Conservation (phyloP, 2,113 vertebrate genomes). For the Gobius niger region DNA sequence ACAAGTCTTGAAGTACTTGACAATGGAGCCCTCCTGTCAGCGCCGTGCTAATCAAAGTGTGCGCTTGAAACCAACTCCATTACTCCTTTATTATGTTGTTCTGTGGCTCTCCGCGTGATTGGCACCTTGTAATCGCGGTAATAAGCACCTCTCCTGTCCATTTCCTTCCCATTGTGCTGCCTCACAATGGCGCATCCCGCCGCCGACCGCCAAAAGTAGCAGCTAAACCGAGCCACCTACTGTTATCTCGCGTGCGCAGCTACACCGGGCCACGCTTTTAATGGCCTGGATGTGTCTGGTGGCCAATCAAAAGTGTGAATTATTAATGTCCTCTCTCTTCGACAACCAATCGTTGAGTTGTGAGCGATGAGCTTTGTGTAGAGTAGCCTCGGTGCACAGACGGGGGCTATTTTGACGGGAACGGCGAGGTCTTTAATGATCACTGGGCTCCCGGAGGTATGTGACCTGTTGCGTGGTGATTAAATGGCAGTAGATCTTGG, state of each 20-base stretch:
- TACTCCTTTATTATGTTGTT: constrained; percentile 63
- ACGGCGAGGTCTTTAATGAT: neutral
- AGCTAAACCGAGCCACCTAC: constrained; percentile 41
- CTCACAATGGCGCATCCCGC: constrained; percentile 44
- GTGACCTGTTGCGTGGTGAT: neutral
- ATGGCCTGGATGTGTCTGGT: constrained; percentile 46
- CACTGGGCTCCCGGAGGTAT: neutral
- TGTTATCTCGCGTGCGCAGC: constrained; percentile 55
- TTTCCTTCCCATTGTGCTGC: constrained; percentile 53
- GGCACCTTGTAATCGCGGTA: constrained; percentile 69
- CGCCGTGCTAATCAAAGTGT: constrained; percentile 69
- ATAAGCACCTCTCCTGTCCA: constrained; percentile 61
- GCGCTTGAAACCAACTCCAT: constrained; percentile 54
- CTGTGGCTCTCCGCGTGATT: constrained; percentile 56
- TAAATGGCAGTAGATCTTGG: neutral
- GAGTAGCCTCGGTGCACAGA: neutral
- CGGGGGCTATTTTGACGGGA: constrained; percentile 10
- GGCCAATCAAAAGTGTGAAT: constrained; percentile 55
- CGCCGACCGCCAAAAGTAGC: constrained; percentile 41
- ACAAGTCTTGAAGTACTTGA: constrained; percentile 32
- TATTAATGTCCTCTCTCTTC: constrained; percentile 36
- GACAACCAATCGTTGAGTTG: constrained; percentile 48
- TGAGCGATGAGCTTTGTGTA: neutral
- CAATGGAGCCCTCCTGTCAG: constrained; percentile 51
- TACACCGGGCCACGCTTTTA: constrained; percentile 26